Conservation (phyloP, 2,113 vertebrate species). For the Ochotona curzoniae region DNA sequence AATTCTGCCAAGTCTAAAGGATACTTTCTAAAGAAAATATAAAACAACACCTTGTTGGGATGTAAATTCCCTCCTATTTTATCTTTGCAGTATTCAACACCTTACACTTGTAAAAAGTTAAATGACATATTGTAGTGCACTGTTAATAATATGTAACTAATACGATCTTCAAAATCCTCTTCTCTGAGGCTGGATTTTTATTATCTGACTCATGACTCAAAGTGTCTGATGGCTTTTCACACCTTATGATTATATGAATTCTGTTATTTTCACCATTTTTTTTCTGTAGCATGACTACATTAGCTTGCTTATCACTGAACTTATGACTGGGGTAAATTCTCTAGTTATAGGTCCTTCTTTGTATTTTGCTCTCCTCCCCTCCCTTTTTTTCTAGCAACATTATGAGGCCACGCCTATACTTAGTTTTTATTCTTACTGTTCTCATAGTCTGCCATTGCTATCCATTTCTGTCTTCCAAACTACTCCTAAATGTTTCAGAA, state of each 20-base stretch:
- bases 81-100: neutral
- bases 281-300: neutral
- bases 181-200: neutral
- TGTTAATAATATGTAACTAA: neutral
- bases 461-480: neutral
- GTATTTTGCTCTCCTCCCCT: neutral
- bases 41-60: neutral
- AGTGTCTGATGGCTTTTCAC: neutral
- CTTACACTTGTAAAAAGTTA: neutral
- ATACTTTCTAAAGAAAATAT: neutral
- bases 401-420: neutral
- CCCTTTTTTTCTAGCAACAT: neutral
- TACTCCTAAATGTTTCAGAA: neutral
- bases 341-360: neutral
- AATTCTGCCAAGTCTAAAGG: neutral
- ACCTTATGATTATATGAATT: constrained; percentile 8
- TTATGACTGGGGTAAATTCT: neutral
- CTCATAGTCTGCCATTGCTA: neutral
- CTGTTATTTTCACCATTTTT: neutral
- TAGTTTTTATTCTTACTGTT: neutral
- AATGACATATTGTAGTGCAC: neutral
- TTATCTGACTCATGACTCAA: neutral
- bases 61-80: constrained; percentile 3
- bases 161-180: neutral
- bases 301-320: neutral